phyloP scores from a whole-genome alignment of 1,140 invertebrate species.

The Pectinophora gossypiella region DNA sequence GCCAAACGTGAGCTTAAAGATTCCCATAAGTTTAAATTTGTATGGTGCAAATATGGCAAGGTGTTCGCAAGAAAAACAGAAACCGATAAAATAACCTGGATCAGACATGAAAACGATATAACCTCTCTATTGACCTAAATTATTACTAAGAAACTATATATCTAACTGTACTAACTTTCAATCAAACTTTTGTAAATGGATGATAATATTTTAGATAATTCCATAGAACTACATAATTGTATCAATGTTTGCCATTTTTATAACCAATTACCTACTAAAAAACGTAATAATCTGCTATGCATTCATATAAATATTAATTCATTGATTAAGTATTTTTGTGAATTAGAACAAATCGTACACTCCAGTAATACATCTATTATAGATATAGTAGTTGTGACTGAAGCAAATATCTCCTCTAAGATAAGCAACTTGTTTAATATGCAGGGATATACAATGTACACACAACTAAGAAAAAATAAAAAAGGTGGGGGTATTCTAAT shows the following conservation, averaged over 20 bases:
- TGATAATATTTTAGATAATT: not conserved
- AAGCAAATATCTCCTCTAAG: slow-evolving; percentile 1
- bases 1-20: slow-evolving; percentile 4
- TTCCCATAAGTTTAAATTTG: slow-evolving; percentile 5
- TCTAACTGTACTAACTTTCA: not conserved
- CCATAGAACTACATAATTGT: slow-evolving; percentile 2
- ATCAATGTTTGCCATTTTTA: slow-evolving; percentile 1
- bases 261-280: not conserved
- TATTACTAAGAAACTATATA: too few species aligned
- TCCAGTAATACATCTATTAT: not conserved
- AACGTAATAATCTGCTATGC: not conserved
- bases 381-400: slow-evolving; percentile 1
- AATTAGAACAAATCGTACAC: not conserved
- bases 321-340: not conserved
- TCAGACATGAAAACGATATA: not conserved
- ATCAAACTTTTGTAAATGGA: not conserved
- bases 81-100: slow-evolving; percentile 1
- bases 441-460: slow-evolving; percentile 1
- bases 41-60: slow-evolving; percentile 6
- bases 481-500: slow-evolving; percentile 9
- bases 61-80: slow-evolving; percentile 3
- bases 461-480: slow-evolving; percentile 5
- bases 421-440: slow-evolving; percentile 4
- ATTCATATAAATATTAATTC: slow-evolving; percentile 6
- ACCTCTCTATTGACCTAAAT: not conserved